Evolutionary conservation across 1,140 invertebrate genomes (phyloP), one percentile per base, ranked within the genome.

Genomic region (Phortica variegata): DNA sequence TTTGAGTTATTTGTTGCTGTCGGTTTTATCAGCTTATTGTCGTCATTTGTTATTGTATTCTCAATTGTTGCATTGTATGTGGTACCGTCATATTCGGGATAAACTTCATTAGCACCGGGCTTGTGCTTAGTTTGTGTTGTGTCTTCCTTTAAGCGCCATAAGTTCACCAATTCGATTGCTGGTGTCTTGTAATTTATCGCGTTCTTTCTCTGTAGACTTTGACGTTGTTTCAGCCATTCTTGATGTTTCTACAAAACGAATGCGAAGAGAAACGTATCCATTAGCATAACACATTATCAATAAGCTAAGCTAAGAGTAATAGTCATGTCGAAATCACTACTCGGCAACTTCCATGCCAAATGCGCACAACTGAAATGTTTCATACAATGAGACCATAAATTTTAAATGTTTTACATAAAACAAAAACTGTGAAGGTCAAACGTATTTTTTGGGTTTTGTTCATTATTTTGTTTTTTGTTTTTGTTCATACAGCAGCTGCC

Each of bases 191-290:
- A 48, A 42, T 16, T 52, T 48, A 0, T 15, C 34, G 32, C 45
- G 51, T 9, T 58, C 47, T 36, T 48, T 6, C 23, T 54, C 38
- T 47, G 74, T 2, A 48, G 58, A 49, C 61, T 61, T 29, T 47
- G 46, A 5, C 69, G 60, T 31, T 56, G 53, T 16, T 49, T 62
- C 4, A 75, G 51, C 72, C 72, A 75, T 18, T 75, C 68, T 59
- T 73, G 55, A 52, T 75, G 72, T 68, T 70, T 75, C 72, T 75
- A 26, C 4, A 50, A 29, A 31, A 29, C 20, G 29, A 40, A 19
- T 3, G 31, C 33, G 6, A 15, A 26, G 10, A 26, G 23, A 26
- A 6, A 26, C 23, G 10, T 26, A 6, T 26, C n/a, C n/a, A n/a
- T n/a, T n/a, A n/a, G n/a, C n/a, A n/a, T n/a, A n/a, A n/a, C n/a